A percentile compares a stretch with the other conserved stretches of the same genome.
phyloP scores from a whole-genome alignment of 64 coral and sea anemone species.

The Actinia tenebrosa region DNA sequence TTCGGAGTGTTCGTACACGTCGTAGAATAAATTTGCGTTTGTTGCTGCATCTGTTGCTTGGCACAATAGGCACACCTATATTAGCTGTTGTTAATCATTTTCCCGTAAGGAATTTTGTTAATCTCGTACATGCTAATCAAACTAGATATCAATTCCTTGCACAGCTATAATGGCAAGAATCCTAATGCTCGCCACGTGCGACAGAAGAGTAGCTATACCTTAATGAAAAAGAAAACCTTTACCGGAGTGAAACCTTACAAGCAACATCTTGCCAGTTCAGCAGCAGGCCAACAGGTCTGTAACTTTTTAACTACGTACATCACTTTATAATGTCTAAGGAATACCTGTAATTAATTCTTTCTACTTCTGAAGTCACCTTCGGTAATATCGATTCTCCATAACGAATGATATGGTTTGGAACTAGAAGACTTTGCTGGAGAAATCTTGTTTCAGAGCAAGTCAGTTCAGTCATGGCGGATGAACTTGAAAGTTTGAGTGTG shows the following conservation, averaged over 20 bases:
- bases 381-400: background rate
- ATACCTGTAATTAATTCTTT: conserved; percentile 30
- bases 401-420: background rate
- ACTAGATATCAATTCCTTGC: background rate
- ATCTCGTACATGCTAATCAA: background rate
- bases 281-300: conserved; percentile 78
- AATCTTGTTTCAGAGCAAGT: background rate
- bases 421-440: background rate
- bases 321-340: background rate
- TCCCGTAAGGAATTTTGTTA: background rate
- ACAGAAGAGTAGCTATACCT: conserved; percentile 60
- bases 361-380: conserved; percentile 44
- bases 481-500: background rate
- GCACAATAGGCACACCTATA: too few species aligned
- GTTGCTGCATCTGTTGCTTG: too few species aligned
- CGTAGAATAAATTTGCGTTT: too few species aligned
- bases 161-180: conserved; percentile 79
- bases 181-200: conserved; percentile 46
- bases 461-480: background rate
- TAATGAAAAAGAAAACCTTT: conserved; percentile 61
- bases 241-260: conserved; percentile 88
- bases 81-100: background rate
- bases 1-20: too few species aligned
- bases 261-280: conserved; percentile 81
- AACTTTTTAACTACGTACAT: background rate